Evolutionary conservation across 1,140 invertebrate genomes (phyloP), one percentile per base, ranked within the genome.

Genomic region (Bemisia tabaci): DNA sequence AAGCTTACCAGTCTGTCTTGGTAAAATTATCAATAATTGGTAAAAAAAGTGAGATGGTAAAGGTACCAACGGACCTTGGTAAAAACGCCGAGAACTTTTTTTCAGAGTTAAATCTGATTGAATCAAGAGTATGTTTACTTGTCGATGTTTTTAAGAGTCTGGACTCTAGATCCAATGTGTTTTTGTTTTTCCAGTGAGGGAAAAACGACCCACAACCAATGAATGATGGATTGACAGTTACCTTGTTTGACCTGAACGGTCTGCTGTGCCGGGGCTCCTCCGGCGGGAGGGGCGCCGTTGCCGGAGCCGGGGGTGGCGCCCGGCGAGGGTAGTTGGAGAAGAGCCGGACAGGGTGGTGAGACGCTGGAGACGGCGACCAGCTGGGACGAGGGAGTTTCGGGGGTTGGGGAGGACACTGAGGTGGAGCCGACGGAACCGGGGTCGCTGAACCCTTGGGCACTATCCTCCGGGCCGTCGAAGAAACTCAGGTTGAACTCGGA

Each of bases 401-500:
- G 70, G 62, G 73, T 71, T 60, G 64, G 83, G 33, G 81, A 82
- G 59, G 82, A 81, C 33, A 79, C 80, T 63, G 81, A 82, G 59
- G 79, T 79, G 58, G 85, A 85, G 66, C 82, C 84, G 62, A 85
- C 83, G 65, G 85, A 85, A 63, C 82, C 84, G 25, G 82, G 82
- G 73, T 87, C 85, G 74, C 84, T 84, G 78, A 85, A 86, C 62
- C 84, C 85, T 72, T 84, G 83, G 9, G 81, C 82, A 71, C 80
- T 85, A 71, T 82, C 84, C 74, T 84, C 84, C 33, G 84, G 82
- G 27, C 80, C 81, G 77, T 89, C 87, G 78, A 89, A 89, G 79
- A 89, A 89, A 78, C 86, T 84, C 72, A 89, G 79, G 79, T 88
- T 88, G 75, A 89, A 89, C 75, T 88, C 87, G 64, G 84, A 83